phyloP scores from a whole-genome alignment of 1,140 invertebrate species.

The Elysia chlorotica region DNA sequence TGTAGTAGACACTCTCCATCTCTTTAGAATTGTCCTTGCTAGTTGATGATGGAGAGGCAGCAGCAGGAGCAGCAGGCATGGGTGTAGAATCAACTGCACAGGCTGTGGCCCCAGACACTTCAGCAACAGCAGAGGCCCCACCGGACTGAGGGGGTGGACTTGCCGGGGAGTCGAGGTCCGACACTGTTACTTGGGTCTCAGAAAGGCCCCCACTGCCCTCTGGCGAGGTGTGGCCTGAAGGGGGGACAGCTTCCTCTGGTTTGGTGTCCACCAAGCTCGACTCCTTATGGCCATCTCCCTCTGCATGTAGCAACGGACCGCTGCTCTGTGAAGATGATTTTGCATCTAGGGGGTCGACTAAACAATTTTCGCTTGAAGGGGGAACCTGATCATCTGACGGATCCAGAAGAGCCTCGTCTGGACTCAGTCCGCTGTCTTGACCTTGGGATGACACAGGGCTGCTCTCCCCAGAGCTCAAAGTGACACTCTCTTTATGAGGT shows the following conservation, averaged over 20 bases:
- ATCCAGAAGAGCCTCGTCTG: not conserved
- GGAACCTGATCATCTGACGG: no score
- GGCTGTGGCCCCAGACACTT: not conserved
- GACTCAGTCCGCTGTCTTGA: slow-evolving; percentile 9
- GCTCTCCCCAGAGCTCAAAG: not conserved
- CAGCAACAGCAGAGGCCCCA: no score
- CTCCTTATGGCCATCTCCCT: no score
- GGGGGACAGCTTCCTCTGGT: not conserved
- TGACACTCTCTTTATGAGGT: not conserved
- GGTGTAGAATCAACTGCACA: not conserved
- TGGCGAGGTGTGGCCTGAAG: not conserved
- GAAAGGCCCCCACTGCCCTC: slow-evolving; percentile 1
- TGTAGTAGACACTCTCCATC: slow-evolving; percentile 60
- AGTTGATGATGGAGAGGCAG: not conserved
- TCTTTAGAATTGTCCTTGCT: no score
- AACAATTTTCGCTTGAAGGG: no score
- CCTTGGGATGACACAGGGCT: not conserved
- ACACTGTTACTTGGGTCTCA: slow-evolving; percentile 7
- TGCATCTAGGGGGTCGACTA: no score
- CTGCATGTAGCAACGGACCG: no score
- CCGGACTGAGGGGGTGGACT: no score
- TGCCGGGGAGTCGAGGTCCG: not conserved
- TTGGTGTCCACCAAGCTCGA: no score
- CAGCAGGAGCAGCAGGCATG: not conserved
- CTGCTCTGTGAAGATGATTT: no score